Evolutionary conservation across 1,140 invertebrate species (phyloP).

Genomic region (Ips typographus): DNA sequence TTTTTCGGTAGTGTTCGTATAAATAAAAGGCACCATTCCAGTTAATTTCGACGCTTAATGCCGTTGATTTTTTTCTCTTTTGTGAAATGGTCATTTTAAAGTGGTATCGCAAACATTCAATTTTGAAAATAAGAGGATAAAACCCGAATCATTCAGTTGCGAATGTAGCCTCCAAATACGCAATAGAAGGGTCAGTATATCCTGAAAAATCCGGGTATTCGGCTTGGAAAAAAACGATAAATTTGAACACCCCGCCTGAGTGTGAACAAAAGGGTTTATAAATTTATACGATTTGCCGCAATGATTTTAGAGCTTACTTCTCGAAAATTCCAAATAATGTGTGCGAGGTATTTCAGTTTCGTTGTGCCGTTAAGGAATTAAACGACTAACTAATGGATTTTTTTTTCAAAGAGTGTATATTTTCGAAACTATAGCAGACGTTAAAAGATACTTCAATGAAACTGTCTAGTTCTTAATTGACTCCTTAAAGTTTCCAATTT

Average conservation of each 20-base stretch:
- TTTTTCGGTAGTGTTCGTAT: no score
- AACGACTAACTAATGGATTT: not conserved
- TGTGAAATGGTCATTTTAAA: no score
- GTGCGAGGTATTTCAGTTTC: conserved; percentile 11
- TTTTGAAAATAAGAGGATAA: not conserved
- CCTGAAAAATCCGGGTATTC: conserved; percentile 16
- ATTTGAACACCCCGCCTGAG: conserved; percentile 9
- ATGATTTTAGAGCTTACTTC: conserved; percentile 17
- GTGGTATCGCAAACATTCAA: no score
- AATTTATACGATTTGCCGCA: conserved; percentile 23
- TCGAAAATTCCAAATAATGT: conserved; percentile 15
- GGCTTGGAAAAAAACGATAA: conserved; percentile 18
- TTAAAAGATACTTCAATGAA: not conserved
- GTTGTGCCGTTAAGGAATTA: not conserved
- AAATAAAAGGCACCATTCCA: no score
- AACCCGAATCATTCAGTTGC: conserved; percentile 1
- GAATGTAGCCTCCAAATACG: not conserved
- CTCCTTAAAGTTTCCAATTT: conserved; percentile 1
- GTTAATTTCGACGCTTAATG: no score
- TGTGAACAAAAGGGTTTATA: conserved; percentile 25
- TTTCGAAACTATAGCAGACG: not conserved
- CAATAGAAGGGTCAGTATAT: conserved; percentile 14
- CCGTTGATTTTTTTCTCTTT: no score
- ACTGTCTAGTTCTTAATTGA: not conserved
- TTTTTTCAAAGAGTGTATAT: not conserved